These are phyloP conservation scores for Phodopus roborovskii DNA, from an alignment of 2,113 vertebrate species.

Conservation along the genomic window DNA sequence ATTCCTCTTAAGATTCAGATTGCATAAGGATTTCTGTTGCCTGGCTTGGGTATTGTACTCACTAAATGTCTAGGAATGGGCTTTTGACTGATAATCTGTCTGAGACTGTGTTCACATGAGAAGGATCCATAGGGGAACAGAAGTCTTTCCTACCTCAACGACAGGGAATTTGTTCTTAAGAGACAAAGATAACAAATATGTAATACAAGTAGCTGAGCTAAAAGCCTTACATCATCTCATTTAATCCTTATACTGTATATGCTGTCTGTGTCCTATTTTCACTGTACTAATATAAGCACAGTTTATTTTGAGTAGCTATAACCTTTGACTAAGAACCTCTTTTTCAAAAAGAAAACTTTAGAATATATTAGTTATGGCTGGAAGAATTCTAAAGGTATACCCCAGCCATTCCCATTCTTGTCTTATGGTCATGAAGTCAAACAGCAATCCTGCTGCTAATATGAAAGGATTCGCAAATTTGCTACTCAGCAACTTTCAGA, in stretches of 20 bases:
- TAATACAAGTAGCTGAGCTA: background rate
- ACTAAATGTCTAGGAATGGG: background rate
- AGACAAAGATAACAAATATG: background rate
- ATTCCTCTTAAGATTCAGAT: background rate
- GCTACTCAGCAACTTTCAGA: background rate
- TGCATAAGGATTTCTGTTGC: background rate
- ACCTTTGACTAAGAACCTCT: background rate
- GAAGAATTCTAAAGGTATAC: background rate
- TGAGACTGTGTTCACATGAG: background rate
- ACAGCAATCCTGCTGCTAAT: background rate
- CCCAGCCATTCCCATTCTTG: background rate
- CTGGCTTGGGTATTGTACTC: background rate
- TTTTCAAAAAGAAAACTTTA: background rate
- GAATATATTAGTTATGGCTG: background rate
- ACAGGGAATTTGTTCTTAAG: background rate
- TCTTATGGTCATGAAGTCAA: background rate
- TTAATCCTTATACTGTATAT: background rate
- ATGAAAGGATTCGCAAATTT: slow-evolving; percentile 30
- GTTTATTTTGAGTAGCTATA: background rate
- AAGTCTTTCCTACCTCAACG: background rate
- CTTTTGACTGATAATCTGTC: background rate
- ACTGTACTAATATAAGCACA: background rate
- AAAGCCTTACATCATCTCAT: background rate
- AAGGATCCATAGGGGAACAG: background rate
- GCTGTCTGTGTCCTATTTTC: background rate